Percentiles rank a stretch among this genome's conserved stretches.
Conservation (phyloP, 2,888 invertebrate genomes). For the Megaustenia siamemsis region DNA sequence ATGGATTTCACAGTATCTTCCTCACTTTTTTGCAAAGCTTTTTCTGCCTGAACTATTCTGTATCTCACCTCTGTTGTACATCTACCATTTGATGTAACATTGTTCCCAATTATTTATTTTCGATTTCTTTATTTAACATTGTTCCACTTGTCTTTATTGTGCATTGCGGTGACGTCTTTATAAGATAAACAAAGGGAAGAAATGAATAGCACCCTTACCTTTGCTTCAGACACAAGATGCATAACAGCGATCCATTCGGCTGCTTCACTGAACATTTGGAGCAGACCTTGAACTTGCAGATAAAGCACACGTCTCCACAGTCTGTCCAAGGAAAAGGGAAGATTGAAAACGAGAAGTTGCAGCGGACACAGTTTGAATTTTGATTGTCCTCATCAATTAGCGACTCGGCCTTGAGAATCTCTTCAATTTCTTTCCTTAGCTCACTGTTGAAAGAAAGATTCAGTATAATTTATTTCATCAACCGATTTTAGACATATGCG, state of each 20-base stretch:
- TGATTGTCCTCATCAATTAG: conserved; percentile 31
- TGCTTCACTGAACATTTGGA: conserved; percentile 9
- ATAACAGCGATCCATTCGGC: conserved; percentile 12
- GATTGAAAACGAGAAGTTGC: conserved; percentile 26
- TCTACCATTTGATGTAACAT: too few relatives aligned
- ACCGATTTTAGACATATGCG: too few relatives aligned
- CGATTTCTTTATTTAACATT: too few relatives aligned
- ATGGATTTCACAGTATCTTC: too few relatives aligned
- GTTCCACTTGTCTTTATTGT: too few relatives aligned
- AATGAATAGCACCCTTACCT: conserved; percentile 26
- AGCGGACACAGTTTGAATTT: conserved; percentile 36
- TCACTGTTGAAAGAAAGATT: conserved; percentile 7
- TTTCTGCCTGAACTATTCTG: too few relatives aligned
- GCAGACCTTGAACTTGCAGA: conserved; percentile 42
- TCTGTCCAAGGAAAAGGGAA: conserved; percentile 17
- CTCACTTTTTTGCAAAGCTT: too few relatives aligned
- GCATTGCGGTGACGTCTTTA: too few relatives aligned
- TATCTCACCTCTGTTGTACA: too few relatives aligned
- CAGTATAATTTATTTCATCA: too few relatives aligned
- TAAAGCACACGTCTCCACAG: conserved; percentile 10
- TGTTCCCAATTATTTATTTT: too few relatives aligned
- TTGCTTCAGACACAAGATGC: conserved; percentile 41
- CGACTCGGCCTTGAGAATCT: conserved; percentile 27
- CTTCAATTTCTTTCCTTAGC: conserved; percentile 42
- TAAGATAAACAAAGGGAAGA: too few relatives aligned